A percentile compares a stretch with the other conserved stretches of the same genome.
Conservation (phyloP, 2,113 vertebrate species). For the Acrocephalus arundinaceus region DNA sequence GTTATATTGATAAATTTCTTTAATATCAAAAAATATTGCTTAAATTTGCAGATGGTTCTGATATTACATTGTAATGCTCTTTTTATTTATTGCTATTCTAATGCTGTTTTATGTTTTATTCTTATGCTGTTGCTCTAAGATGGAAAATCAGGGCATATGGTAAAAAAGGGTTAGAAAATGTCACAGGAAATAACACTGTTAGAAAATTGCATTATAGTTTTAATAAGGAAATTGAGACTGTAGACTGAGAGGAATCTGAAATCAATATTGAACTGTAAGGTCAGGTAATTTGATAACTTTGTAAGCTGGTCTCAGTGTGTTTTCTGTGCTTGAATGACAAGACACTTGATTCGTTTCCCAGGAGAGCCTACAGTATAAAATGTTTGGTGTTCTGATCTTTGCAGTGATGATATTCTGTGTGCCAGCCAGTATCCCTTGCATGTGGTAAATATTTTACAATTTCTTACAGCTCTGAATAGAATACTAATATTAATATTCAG, state of each 20-base stretch:
- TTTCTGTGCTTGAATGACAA: conserved; percentile 10
- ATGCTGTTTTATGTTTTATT: background rate
- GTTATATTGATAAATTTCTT: background rate
- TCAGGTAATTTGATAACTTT: conserved; percentile 9
- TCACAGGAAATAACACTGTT: conserved; percentile 10
- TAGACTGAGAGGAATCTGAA: conserved; percentile 11
- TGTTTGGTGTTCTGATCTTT: background rate
- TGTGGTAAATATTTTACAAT: background rate
- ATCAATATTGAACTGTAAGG: conserved; percentile 29
- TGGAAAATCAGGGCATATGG: background rate
- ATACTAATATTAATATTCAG: background rate
- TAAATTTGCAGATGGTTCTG: background rate
- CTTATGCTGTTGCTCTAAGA: background rate
- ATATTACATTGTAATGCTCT: background rate
- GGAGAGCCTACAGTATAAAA: background rate
- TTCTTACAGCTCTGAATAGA: background rate
- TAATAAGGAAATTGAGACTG: conserved; percentile 1
- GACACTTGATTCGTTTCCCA: background rate
- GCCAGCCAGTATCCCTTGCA: background rate
- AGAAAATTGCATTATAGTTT: conserved; percentile 11
- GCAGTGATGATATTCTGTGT: background rate
- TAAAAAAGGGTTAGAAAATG: conserved; percentile 1
- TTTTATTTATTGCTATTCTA: background rate
- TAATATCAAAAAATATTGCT: background rate
- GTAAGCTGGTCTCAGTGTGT: background rate